Evolutionary conservation across 2,888 invertebrate genomes (phyloP), one percentile per base, ranked within the genome.

Genomic region (Yponomeuta cagnagella): DNA sequence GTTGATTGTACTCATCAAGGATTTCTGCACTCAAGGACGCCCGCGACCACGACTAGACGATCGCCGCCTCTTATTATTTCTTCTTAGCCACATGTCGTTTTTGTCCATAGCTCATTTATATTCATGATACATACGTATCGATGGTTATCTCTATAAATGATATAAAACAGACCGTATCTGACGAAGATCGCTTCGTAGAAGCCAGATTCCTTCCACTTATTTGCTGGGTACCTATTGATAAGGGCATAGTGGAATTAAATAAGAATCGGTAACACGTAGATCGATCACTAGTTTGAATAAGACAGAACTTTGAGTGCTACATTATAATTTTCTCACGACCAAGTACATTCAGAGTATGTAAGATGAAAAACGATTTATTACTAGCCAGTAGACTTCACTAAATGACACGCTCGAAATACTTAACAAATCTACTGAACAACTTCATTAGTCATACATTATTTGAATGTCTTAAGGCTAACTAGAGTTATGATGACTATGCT

Each of bases 1-100:
- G 91, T 92, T 92, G 90, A 92, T 89, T 92, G 91, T 90, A 90
- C 91, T 89, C 91, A 92, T 92, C 91, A 90, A 92, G 91, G 91
- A 89, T 92, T 89, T 89, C 88, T 89, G 83, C 86, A 86, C 87
- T 90, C 91, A 92, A 92, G 91, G 91, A 92, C 91, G 90, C 66
- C 70, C 68, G 72, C 70, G n/a, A 81, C 81, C 79, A 78, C 85
- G 82, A 82, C 88, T 89, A 89, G 90, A 86, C 89, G 84, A 87
- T 84, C 84, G 87, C 68, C 71, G 70, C 80, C 85, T 89, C 88
- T 90, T 90, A 89, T 90, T 90, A 89, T 90, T 89, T 89, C 85
- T 85, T 85, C 80, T 78, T 85, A 85, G 85, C 88, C 86, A 88
- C 84, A 89, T 90, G 88, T 90, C 80, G 90, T 90, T 90, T 92